phyloP scores from a whole-genome alignment of 2,888 invertebrate species.

The Ochlodes sylvanus region DNA sequence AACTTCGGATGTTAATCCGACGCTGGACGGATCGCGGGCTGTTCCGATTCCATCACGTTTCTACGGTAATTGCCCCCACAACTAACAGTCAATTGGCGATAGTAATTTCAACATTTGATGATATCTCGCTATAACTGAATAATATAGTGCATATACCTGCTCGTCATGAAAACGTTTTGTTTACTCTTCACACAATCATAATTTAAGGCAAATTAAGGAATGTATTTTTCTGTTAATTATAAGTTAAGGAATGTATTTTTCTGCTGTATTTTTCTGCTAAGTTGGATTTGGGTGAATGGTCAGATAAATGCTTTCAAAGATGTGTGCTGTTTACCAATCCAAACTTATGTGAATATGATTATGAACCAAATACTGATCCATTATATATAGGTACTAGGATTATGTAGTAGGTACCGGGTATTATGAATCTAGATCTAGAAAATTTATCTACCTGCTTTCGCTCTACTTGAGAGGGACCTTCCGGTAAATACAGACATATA shows the following conservation, averaged over 20 bases:
- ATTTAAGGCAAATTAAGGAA: too few species aligned
- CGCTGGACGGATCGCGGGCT: conserved; percentile 78
- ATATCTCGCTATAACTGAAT: conserved; percentile 5
- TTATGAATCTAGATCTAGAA: background rate
- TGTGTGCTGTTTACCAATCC: too few species aligned
- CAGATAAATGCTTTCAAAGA: too few species aligned
- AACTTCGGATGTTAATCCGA: conserved; percentile 81
- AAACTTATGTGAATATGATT: too few species aligned
- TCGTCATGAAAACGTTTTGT: too few species aligned
- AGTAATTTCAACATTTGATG: conserved; percentile 19
- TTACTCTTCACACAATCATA: too few species aligned
- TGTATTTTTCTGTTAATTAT: too few species aligned
- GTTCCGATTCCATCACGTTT: conserved; percentile 77
- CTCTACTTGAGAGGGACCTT: background rate
- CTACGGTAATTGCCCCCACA: conserved; percentile 63
- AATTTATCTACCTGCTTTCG: background rate
- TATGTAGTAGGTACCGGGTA: background rate
- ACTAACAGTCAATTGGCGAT: conserved; percentile 38
- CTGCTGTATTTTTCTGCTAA: too few species aligned
- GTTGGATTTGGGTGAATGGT: too few species aligned
- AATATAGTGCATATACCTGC: background rate
- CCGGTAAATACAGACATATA: background rate
- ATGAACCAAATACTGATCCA: too few species aligned
- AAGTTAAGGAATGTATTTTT: too few species aligned
- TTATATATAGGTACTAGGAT: background rate